Percentiles rank a stretch among this genome's conserved stretches.
Conservation (phyloP, 2,888 invertebrate genomes). For the Cheilosia scutellata region DNA sequence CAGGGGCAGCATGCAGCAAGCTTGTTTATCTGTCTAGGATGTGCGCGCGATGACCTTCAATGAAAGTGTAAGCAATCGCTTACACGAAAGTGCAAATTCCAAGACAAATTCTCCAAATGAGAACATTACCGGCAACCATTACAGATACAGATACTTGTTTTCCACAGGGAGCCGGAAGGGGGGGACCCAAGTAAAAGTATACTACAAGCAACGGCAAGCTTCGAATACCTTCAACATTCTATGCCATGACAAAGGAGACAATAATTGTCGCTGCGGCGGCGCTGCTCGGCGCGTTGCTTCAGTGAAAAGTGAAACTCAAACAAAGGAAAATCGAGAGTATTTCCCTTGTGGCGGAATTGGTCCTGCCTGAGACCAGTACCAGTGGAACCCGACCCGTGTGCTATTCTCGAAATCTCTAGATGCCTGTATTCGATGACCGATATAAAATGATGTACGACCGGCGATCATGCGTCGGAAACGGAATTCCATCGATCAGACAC, state of each 20-base stretch:
- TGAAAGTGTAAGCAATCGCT: conserved; percentile 63
- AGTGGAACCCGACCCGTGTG: not conserved
- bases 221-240: conserved; percentile 64
- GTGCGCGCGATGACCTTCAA: conserved; percentile 60
- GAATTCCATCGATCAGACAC: conserved; percentile 73
- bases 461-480: conserved; percentile 70
- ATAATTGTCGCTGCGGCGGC: conserved; percentile 7
- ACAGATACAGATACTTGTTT: conserved; percentile 28
- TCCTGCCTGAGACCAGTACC: conserved; percentile 37
- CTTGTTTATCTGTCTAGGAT: conserved; percentile 32
- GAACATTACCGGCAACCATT: conserved; percentile 57
- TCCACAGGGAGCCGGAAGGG: conserved; percentile 6
- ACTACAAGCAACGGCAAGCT: conserved; percentile 23
- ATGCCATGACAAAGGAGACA: conserved; percentile 48
- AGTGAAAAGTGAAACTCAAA: conserved; percentile 68
- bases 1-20: conserved; percentile 16
- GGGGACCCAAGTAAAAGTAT: conserved; percentile 63
- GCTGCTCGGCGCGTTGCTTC: not conserved
- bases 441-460: conserved; percentile 68
- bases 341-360: conserved; percentile 69
- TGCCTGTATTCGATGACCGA: conserved; percentile 57
- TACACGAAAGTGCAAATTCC: conserved; percentile 42
- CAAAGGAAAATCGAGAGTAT: conserved; percentile 72
- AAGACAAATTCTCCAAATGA: conserved; percentile 33
- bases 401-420: conserved; percentile 42